A percentile compares a stretch with the other conserved stretches of the same genome.
phyloP scores from a whole-genome alignment of 2,888 invertebrate species.

The Drosophila nigricruria region DNA sequence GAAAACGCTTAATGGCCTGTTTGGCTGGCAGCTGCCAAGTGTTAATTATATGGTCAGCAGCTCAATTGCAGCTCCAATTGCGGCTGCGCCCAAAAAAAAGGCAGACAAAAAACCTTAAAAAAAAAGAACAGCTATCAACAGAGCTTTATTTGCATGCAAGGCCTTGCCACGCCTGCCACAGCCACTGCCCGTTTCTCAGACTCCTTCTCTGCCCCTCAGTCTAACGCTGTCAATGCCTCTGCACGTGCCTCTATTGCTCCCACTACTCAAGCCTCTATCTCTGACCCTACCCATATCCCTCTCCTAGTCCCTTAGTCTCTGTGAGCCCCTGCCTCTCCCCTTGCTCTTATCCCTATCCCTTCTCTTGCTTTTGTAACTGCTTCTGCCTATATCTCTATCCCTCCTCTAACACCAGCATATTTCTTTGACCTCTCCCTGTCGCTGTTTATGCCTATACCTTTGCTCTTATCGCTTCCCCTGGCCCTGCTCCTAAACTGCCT shows the following conservation, averaged over 20 bases:
- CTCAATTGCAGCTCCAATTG: slow-evolving; percentile 53
- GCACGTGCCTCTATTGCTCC: not conserved
- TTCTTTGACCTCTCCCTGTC: not conserved
- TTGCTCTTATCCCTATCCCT: not conserved
- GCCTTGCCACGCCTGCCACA: slow-evolving; percentile 9
- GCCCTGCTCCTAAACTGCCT: not conserved
- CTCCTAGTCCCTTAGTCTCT: too few relatives aligned
- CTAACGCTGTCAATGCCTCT: not conserved
- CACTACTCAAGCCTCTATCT: too few relatives aligned
- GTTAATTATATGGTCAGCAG: slow-evolving; percentile 73
- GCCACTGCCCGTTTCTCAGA: not conserved
- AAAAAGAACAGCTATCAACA: slow-evolving; percentile 3
- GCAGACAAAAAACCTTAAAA: not conserved
- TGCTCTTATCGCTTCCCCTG: not conserved
- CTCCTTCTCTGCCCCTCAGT: not conserved
- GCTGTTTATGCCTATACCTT: not conserved
- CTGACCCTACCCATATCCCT: not conserved
- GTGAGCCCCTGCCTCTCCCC: not conserved
- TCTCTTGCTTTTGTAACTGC: not conserved
- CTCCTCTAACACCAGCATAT: not conserved
- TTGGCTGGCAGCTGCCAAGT: slow-evolving; percentile 74
- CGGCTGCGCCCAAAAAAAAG: slow-evolving; percentile 41
- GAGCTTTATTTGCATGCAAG: slow-evolving; percentile 49
- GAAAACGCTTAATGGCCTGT: slow-evolving; percentile 46
- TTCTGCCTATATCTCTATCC: not conserved